Conservation (phyloP, 2,113 vertebrate genomes). For the Perca flavescens region DNA sequence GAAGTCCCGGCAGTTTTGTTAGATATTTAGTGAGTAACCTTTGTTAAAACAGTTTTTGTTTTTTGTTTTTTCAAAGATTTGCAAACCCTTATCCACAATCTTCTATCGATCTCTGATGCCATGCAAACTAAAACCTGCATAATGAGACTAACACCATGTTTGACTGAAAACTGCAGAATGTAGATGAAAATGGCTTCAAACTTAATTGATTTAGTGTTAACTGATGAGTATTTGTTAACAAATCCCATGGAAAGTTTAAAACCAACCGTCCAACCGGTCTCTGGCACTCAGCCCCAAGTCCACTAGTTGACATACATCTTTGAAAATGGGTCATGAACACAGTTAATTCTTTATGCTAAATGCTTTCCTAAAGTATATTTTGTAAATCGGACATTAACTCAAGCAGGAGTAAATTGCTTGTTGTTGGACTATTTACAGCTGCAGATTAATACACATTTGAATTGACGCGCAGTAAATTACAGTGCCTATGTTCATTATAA, state of each 20-base stretch:
- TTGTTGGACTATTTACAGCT: too few species aligned
- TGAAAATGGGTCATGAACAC: not conserved
- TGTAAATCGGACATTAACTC: too few species aligned
- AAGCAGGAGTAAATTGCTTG: too few species aligned
- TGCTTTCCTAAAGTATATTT: too few species aligned
- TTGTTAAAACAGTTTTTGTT: slow-evolving; percentile 51
- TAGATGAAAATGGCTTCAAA: not conserved
- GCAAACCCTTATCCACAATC: not conserved
- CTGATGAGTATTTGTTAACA: not conserved
- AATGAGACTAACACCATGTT: not conserved
- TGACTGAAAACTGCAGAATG: slow-evolving; percentile 13
- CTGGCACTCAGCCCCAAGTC: not conserved
- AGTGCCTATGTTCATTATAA: too few species aligned
- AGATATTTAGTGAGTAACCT: slow-evolving; percentile 85
- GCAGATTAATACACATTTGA: too few species aligned
- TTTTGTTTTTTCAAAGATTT: not conserved
- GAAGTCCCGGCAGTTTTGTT: slow-evolving; percentile 99
- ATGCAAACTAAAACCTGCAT: slow-evolving; percentile 21
- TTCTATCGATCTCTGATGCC: slow-evolving; percentile 21
- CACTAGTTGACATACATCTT: too few species aligned
- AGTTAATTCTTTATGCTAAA: too few species aligned
- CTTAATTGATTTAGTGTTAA: not conserved
- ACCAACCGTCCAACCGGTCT: not conserved
- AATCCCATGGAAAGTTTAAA: not conserved
- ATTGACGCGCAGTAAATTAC: too few species aligned